Base-by-base conservation (phyloP, 2,888 invertebrate species). In the Therioaphis trifolii region DNA sequence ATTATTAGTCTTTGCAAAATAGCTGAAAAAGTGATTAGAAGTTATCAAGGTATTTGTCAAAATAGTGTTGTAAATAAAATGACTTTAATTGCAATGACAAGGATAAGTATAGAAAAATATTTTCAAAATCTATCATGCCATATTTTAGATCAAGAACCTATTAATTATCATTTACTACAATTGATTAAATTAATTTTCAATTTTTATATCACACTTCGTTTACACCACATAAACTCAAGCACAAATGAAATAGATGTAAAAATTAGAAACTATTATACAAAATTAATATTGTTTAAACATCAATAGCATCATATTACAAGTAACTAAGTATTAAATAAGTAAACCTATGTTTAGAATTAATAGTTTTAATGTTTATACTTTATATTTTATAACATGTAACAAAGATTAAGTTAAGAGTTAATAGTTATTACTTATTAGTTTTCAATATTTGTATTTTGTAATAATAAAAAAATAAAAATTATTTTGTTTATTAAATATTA, bases 41-140 rank as follows among this genome's bases (percentile, higher is more conserved):
- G 24, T 72, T 72, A 52, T 27, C 72, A 72, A 72, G 27, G 35
- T 29, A 35, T 52, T 29, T 4, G 15, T 52, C 14, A 72, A 72
- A 72, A 52, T 72, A 72, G 52, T 69, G 69, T 69, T 29, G 27
- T 72, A 72, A 74, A 29, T 74, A 58, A 74, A 74, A 55, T 74
- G 21, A 74, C 74, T 35, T 21, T 74, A 35, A 35, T 49, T 21
- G 29, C 55, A 35, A 74, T 74, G 74, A 74, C 4, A 74, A 74
- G 15, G 9, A n/a, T 74, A 40, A 74, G 55, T 15, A 74, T 55
- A 12, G 18, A 74, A 18, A 74, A 55, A 35, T 58, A 55, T 21
- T 74, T 74, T 29, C 4, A n/a, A 35, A 52, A 74, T 55, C 18
- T 74, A 29, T 74, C 74, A 58, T 14, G 7, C 24, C 74, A 74